These are phyloP conservation scores for Caretta caretta DNA, from an alignment of 2,113 vertebrate genomes.

Conservation along the genomic window DNA sequence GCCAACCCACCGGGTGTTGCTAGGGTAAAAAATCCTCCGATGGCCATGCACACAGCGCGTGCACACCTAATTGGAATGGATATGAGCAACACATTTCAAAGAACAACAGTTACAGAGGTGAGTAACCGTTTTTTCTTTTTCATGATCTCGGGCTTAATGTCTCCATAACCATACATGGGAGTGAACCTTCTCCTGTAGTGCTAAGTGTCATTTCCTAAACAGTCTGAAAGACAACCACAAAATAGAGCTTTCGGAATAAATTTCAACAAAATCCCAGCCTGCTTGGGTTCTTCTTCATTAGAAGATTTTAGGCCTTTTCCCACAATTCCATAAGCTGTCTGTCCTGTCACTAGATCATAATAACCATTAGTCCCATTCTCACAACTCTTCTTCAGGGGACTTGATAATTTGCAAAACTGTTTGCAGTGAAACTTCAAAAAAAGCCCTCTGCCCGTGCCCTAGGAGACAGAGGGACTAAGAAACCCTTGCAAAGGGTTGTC, in stretches of 20 bases:
- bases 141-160: not conserved
- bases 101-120: too few relatives aligned
- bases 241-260: not conserved
- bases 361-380: not conserved
- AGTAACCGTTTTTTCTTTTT: not conserved
- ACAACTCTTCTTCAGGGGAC: not conserved
- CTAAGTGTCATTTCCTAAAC: not conserved
- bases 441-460: not conserved
- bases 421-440: not conserved
- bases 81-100: too few relatives aligned
- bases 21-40: too few relatives aligned
- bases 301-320: not conserved
- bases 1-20: too few relatives aligned
- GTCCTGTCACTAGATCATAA: not conserved
- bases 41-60: too few relatives aligned
- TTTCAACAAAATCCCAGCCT: not conserved
- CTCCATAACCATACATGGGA: not conserved
- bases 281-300: not conserved
- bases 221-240: not conserved
- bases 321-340: not conserved
- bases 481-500: too few relatives aligned
- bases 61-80: too few relatives aligned
- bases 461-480: not conserved
- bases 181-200: not conserved
- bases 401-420: not conserved